Percentiles rank a stretch among this genome's conserved stretches.
phyloP scores from a whole-genome alignment of 2,113 vertebrate species.

The Planiliza haematocheilus region DNA sequence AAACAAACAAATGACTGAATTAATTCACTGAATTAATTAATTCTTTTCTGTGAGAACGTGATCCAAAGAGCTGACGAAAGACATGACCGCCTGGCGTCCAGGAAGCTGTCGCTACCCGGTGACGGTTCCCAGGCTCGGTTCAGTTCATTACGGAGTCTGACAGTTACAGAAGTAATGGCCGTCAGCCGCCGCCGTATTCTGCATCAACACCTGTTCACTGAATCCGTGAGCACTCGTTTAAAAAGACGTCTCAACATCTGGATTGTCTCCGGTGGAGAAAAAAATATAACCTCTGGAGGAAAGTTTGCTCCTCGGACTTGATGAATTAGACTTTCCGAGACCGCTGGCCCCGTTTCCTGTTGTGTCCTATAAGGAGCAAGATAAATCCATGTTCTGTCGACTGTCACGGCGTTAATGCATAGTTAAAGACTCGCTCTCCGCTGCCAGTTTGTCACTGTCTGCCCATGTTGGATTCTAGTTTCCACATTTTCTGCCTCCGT shows the following conservation, averaged over 20 bases:
- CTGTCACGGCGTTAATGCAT: constrained; percentile 36
- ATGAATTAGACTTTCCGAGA: constrained; percentile 38
- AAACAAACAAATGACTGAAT: neutral
- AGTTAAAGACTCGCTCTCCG: constrained; percentile 33
- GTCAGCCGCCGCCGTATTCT: neutral
- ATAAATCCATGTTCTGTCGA: constrained; percentile 27
- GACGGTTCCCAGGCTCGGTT: no score
- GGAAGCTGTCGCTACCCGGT: neutral
- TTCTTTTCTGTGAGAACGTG: neutral
- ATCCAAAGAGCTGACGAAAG: constrained; percentile 2
- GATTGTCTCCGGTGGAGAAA: neutral
- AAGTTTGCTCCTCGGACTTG: constrained; percentile 11
- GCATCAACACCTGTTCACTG: constrained; percentile 6
- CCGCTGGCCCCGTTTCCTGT: constrained; percentile 22
- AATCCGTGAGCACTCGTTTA: constrained; percentile 6
- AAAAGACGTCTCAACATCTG: constrained; percentile 29
- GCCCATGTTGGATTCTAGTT: neutral
- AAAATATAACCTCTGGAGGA: neutral
- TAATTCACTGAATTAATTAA: neutral
- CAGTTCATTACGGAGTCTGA: neutral
- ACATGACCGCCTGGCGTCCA: no score
- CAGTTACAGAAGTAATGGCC: neutral
- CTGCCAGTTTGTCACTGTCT: constrained; percentile 31
- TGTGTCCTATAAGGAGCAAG: constrained; percentile 24
- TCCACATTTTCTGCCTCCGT: neutral